Base-by-base conservation (phyloP, 2,797 vertebrate genomes). In the Stomatorhinus walkeri region DNA sequence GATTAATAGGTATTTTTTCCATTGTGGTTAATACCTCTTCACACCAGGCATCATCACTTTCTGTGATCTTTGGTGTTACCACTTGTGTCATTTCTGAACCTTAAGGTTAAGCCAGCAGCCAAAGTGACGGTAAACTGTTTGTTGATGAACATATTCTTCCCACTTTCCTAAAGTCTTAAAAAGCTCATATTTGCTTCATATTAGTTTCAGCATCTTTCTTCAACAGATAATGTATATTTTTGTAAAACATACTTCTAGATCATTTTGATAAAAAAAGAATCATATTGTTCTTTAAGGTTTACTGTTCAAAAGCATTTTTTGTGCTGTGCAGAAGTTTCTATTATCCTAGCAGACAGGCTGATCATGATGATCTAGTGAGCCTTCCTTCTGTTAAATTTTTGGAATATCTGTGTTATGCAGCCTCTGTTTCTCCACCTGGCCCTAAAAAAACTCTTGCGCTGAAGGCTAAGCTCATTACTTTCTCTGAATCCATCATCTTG, bases 401-500 rank as follows among this genome's bases (percentile, higher is more conserved):
- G n/a, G 46, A 85, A 85, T 52, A 24, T 51, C n/a, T 52, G 43
- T 48, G 19, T 48, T 84, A 10, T 49, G 8, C 6, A 84, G 49
- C 12, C 28, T 72, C 32, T 81, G 28, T 64, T 32, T 85, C 19
- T 48, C 48, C 14, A 46, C 88, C 86, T 40, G 28, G 24, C 36
- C 36, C 22, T n/a, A 59, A 87, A 43, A 87, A 36, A 87, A 68
- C 52, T 46, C 86, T 36, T 56, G 16, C 19, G 10, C 52, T 59
- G 28, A 87, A 87, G 19, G n/a, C 52, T 22, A 46, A 64, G 59
- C 87, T 48, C 87, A 68, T 64, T 46, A 59, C 16, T 52, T 87
- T 64, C 56, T 87, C 87, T 87, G 43, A 81, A 88, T 93, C 91
- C 91, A 89, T 91, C 90, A 91, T 89, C 91, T 88, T 68, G 91